phyloP scores from a whole-genome alignment of 2,113 vertebrate genomes.

The Vidua macroura region DNA sequence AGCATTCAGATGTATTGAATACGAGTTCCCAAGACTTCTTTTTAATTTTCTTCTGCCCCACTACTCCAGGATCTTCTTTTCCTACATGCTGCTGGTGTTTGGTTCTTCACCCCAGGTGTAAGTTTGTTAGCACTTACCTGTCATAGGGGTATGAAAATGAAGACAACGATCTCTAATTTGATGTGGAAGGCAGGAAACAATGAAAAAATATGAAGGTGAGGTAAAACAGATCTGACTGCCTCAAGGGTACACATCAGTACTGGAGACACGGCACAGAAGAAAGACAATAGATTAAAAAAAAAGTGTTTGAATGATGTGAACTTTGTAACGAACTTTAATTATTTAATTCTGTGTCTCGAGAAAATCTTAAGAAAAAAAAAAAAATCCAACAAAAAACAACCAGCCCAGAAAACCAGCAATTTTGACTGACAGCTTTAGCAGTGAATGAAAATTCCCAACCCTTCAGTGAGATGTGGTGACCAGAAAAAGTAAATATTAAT shows the following conservation, averaged over 20 bases:
- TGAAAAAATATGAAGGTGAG: not conserved
- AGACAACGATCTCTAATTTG: not conserved
- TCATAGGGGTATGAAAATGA: not conserved
- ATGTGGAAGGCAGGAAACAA: not conserved
- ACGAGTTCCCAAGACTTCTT: not conserved
- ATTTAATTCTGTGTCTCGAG: not conserved
- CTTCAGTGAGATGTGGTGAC: not conserved
- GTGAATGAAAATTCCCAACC: not conserved
- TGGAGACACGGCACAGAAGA: not conserved
- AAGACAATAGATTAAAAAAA: not conserved
- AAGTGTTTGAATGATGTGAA: not conserved
- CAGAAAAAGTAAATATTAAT: constrained; percentile 51
- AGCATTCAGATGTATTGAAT: not conserved
- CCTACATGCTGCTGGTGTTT: not conserved
- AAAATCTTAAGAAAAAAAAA: not conserved
- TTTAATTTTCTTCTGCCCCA: not conserved
- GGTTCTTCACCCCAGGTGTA: not conserved
- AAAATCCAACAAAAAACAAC: not conserved
- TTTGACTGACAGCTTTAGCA: not conserved
- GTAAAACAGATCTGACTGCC: not conserved
- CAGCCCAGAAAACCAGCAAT: not conserved
- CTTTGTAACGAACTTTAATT: not conserved
- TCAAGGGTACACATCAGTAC: not conserved
- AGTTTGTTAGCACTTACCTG: not conserved
- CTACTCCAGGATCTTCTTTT: not conserved